Base-by-base conservation (phyloP, 2,888 invertebrate species). In the Apamea sordens region DNA sequence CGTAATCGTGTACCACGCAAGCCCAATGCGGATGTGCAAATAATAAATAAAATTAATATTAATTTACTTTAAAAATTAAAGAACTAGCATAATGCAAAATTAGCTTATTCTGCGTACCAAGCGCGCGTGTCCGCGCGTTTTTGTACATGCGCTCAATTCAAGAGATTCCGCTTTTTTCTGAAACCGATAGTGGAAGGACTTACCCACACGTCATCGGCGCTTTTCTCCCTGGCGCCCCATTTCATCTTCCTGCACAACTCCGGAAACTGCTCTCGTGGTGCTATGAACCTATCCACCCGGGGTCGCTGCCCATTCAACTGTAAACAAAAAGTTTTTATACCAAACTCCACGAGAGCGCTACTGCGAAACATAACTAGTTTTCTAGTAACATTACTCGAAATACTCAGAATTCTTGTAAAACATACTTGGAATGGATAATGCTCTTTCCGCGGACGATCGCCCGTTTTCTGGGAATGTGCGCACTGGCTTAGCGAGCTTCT, bases 271-370 rank as follows among this genome's bases (percentile, higher is more conserved):
- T 93, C 92, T 73, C 96, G 93, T n/a, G 94, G 92, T 28, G 92
- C 87, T 84, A 96, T 93, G 91, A 96, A 96, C 84, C 96, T 92
- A 89, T 96, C 96, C 41, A 93, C 88, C n/a, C 94, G 91, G 73
- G 92, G 90, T 76, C 92, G 91, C 76, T 93, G 94, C 18, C 88
- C 89, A 87, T 93, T 93, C 83, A 89, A 87, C 96, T 96, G 94
- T 81, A 93, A 88, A 83, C 24, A 82, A 69, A 73, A 72, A 41
- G 84, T 90, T 91, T 91, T 90, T 85, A 83, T 83, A 75, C 5
- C 56, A 77, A 87, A 78, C 80, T 67, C 65, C 73, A 77, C 84
- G 80, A 81, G 88, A 86, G 90, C 83, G 82, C 84, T 92, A 92
- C 91, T 87, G 86, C 82, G 92, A 92, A 92, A 90, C 88, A 83